Conservation (phyloP, 1,140 invertebrate species). For the Radopholus similis region DNA sequence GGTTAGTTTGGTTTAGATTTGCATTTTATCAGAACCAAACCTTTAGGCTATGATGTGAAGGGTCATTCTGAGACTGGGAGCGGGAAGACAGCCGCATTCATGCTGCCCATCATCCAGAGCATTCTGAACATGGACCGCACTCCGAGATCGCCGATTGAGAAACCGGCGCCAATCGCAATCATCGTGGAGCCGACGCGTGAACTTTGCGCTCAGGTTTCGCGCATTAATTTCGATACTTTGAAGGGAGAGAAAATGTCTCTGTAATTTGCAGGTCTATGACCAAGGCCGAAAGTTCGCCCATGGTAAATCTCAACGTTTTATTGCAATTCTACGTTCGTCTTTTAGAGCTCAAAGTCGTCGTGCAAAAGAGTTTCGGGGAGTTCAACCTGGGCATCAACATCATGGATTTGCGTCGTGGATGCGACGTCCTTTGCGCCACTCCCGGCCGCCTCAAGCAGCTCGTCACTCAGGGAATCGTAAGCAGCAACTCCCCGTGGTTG, state of each 20-base stretch:
- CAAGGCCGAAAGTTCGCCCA: slow-evolving; percentile 26
- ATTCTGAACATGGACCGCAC: not conserved
- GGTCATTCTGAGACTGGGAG: slow-evolving; percentile 70
- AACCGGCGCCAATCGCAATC: slow-evolving; percentile 65
- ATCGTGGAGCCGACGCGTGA: too few species aligned
- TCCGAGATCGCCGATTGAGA: slow-evolving; percentile 39
- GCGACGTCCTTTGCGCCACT: not conserved
- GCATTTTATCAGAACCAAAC: not conserved
- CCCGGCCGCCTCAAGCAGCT: not conserved
- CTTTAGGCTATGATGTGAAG: slow-evolving; percentile 21
- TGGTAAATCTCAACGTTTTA: slow-evolving; percentile 1
- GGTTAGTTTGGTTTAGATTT: slow-evolving; percentile 11
- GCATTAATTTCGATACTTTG: not conserved
- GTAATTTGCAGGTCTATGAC: slow-evolving; percentile 73
- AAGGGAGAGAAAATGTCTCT: too few species aligned
- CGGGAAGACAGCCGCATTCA: slow-evolving; percentile 79
- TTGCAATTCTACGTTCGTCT: not conserved
- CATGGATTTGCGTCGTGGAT: slow-evolving; percentile 6
- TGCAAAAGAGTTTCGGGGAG: not conserved
- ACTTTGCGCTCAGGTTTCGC: slow-evolving; percentile 76
- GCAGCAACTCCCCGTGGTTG: too few species aligned
- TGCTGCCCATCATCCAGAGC: slow-evolving; percentile 69
- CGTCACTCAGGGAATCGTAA: not conserved
- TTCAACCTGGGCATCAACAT: not conserved
- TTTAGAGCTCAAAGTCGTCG: not conserved